Evolutionary conservation across 2,888 invertebrate genomes (phyloP).

Genomic region (Drosophila mettleri): DNA sequence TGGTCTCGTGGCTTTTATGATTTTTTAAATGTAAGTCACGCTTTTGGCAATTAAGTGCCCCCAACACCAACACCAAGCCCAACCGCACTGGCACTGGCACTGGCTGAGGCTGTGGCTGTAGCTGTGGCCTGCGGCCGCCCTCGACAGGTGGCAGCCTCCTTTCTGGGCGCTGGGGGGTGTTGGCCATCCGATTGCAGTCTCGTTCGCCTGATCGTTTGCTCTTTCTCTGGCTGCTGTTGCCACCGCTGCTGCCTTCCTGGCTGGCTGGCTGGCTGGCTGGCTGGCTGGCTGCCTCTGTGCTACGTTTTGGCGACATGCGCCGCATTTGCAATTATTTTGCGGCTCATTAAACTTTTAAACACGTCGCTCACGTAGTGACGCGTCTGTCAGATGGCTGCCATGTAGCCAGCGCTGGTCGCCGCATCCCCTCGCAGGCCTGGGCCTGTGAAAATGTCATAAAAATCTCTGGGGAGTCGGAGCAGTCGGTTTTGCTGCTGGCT

Average conservation of each 20-base stretch:
- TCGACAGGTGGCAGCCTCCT: conserved; percentile 68
- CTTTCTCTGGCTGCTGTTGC: conserved; percentile 41
- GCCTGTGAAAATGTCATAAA: conserved; percentile 78
- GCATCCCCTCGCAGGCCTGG: conserved; percentile 29
- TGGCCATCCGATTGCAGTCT: conserved; percentile 35
- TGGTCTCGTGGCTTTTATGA: conserved; percentile 75
- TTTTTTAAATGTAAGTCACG: conserved; percentile 81
- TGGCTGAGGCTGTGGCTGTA: no score
- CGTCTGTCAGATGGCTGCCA: conserved; percentile 78
- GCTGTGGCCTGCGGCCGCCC: conserved; percentile 65
- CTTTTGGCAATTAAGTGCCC: conserved; percentile 80
- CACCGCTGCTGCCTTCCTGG: conserved; percentile 19
- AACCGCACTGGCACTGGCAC: conserved; percentile 32
- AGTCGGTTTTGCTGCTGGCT: conserved; percentile 60
- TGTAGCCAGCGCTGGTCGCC: conserved; percentile 53
- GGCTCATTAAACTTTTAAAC: conserved; percentile 83
- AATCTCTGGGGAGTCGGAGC: conserved; percentile 80
- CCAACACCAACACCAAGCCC: conserved; percentile 46
- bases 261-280: no score
- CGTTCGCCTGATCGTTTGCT: conserved; percentile 39
- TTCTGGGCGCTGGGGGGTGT: conserved; percentile 50
- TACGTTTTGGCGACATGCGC: conserved; percentile 72
- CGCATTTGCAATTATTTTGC: conserved; percentile 82
- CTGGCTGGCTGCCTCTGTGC: conserved; percentile 55
- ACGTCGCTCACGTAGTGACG: conserved; percentile 82